Percentiles rank a stretch among this genome's conserved stretches.
Evolutionary conservation across 2,797 vertebrate species (phyloP).

Genomic region (Harpagifer antarcticus): DNA sequence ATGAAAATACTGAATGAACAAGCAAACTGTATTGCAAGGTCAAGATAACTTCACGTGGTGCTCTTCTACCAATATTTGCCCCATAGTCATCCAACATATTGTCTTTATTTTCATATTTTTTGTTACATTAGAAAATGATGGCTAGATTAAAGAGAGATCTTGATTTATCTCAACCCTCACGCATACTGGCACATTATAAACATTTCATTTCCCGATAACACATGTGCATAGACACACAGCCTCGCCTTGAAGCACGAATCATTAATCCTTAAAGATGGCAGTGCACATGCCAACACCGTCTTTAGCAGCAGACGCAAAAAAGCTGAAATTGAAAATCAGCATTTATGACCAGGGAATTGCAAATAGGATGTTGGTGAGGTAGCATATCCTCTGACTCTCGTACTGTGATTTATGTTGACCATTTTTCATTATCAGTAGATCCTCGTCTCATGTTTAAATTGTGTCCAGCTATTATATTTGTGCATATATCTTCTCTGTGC

Average conservation of each 20-base stretch:
- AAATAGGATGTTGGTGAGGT: slow-evolving; percentile 31
- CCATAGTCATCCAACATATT: neutral
- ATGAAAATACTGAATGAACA: slow-evolving; percentile 22
- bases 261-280: slow-evolving; percentile 46
- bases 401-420: slow-evolving; percentile 42
- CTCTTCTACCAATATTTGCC: slow-evolving; percentile 4
- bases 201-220: slow-evolving; percentile 8
- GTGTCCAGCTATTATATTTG: slow-evolving; percentile 24
- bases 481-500: slow-evolving; percentile 47
- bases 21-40: slow-evolving; percentile 40
- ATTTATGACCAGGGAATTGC: slow-evolving; percentile 27
- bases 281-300: slow-evolving; percentile 13
- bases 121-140: slow-evolving; percentile 41
- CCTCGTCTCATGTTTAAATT: slow-evolving; percentile 45
- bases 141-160: slow-evolving; percentile 38
- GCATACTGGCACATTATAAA: neutral
- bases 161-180: slow-evolving; percentile 8
- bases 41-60: slow-evolving; percentile 10
- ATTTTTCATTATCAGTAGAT: slow-evolving; percentile 52
- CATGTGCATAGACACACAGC: slow-evolving; percentile 10
- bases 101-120: slow-evolving; percentile 20
- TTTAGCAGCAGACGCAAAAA: slow-evolving; percentile 15
- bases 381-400: neutral
- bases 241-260: slow-evolving; percentile 45
- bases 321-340: slow-evolving; percentile 32